These are phyloP conservation scores for Anseranas semipalmata DNA, from an alignment of 2,113 vertebrate species.

Conservation along the genomic window DNA sequence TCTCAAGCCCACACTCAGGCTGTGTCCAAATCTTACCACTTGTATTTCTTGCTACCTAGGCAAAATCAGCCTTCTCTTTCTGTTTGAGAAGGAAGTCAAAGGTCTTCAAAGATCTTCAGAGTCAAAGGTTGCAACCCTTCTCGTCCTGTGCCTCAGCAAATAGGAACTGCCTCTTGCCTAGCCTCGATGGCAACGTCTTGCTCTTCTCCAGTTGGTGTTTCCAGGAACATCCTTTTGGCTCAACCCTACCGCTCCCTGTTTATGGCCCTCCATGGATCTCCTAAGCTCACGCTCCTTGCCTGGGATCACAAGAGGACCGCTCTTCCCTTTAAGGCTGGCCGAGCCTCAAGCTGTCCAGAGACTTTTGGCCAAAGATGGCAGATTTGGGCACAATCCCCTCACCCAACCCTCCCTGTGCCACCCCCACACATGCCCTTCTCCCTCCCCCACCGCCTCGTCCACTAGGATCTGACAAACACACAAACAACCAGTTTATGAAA, in stretches of 20 bases:
- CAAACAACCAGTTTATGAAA: slow-evolving; percentile 1
- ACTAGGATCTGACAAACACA: background rate
- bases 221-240: background rate
- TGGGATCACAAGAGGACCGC: background rate
- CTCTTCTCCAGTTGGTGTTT: background rate
- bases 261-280: background rate
- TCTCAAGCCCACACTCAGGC: background rate
- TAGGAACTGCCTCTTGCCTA: background rate
- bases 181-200: background rate
- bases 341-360: background rate
- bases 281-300: background rate
- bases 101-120: background rate
- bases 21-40: background rate
- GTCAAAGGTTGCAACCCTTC: background rate
- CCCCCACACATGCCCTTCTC: background rate
- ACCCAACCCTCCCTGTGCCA: background rate
- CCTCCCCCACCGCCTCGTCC: background rate
- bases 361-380: background rate
- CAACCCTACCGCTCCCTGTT: background rate
- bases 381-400: background rate
- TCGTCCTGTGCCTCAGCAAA: background rate
- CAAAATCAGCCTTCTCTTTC: background rate
- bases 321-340: rapidly evolving
- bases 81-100: background rate
- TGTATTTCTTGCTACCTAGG: background rate